Percentiles rank a stretch among this genome's conserved stretches.
Evolutionary conservation across 2,888 invertebrate genomes (phyloP).

Genomic region (Taphrorychus bicolor): DNA sequence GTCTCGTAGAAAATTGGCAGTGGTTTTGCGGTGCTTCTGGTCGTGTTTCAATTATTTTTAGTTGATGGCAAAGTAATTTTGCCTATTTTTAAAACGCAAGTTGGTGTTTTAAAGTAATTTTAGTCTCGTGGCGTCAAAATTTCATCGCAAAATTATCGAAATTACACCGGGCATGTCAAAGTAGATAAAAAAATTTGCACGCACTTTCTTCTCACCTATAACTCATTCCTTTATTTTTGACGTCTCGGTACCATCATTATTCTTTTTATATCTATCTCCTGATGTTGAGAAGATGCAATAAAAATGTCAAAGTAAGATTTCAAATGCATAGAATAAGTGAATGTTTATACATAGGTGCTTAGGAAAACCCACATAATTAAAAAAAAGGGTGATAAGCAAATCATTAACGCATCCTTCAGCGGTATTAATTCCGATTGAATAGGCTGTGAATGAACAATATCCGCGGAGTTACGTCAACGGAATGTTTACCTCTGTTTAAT

Average conservation of each 20-base stretch:
- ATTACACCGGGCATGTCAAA: neutral
- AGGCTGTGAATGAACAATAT: neutral
- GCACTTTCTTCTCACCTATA: too few species aligned
- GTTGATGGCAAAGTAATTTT: neutral
- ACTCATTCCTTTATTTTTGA: too few species aligned
- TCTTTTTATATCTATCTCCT: too few species aligned
- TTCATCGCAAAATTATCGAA: neutral
- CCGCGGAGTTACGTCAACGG: neutral
- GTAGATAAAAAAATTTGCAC: neutral
- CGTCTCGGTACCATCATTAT: too few species aligned
- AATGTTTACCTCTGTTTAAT: neutral
- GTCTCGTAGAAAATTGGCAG: neutral
- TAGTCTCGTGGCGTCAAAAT: neutral
- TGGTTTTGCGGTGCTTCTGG: neutral
- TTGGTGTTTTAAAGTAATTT: conserved; percentile 1
- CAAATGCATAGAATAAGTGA: too few species aligned
- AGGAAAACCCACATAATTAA: too few species aligned
- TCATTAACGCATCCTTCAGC: neutral
- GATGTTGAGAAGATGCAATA: too few species aligned
- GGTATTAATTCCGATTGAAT: neutral
- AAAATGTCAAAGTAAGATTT: too few species aligned
- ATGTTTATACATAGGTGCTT: too few species aligned
- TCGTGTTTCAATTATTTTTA: conserved; percentile 2
- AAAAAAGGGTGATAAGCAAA: neutral
- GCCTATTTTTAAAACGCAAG: conserved; percentile 2